Percentiles rank a stretch among this genome's conserved stretches.
These are phyloP conservation scores for Sebastes taczanowskii DNA, from an alignment of 2,797 vertebrate genomes.

Conservation along the genomic window DNA sequence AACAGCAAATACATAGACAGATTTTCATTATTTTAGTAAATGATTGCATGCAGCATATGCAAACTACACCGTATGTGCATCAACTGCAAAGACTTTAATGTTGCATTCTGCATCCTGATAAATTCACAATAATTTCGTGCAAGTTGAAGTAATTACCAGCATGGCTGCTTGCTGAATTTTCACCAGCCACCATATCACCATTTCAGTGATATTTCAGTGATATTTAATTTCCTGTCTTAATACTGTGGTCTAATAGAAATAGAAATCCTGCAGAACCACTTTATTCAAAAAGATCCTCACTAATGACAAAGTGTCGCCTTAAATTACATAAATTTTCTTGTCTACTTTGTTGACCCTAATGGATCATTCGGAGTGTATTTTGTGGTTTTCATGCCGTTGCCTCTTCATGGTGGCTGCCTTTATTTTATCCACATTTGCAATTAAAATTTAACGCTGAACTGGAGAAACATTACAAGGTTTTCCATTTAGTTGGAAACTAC, in stretches of 20 bases:
- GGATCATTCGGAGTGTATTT: constrained; percentile 14
- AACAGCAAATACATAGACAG: neutral
- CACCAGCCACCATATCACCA: neutral
- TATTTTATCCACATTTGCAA: constrained; percentile 48
- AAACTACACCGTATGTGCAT: neutral
- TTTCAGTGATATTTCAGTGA: constrained; percentile 4
- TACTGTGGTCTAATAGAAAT: neutral
- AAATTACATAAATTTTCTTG: constrained; percentile 40
- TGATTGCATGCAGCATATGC: neutral
- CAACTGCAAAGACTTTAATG: neutral
- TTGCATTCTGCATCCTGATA: neutral
- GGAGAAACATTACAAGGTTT: constrained; percentile 34
- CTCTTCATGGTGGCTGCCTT: constrained; percentile 45
- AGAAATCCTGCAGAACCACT: neutral
- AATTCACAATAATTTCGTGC: neutral
- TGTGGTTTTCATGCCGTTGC: constrained; percentile 6
- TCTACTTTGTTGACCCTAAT: constrained; percentile 30
- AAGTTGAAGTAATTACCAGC: constrained; percentile 4
- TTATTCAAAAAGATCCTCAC: too few relatives aligned
- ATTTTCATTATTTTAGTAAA: neutral
- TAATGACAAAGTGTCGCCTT: neutral
- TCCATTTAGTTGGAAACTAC: constrained; percentile 33
- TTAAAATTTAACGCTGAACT: constrained; percentile 52
- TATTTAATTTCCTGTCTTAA: constrained; percentile 7
- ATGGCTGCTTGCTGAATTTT: neutral